These are phyloP conservation scores for Scaptomyza cyrtandrae DNA, from an alignment of 2,888 invertebrate genomes.

Conservation along the genomic window DNA sequence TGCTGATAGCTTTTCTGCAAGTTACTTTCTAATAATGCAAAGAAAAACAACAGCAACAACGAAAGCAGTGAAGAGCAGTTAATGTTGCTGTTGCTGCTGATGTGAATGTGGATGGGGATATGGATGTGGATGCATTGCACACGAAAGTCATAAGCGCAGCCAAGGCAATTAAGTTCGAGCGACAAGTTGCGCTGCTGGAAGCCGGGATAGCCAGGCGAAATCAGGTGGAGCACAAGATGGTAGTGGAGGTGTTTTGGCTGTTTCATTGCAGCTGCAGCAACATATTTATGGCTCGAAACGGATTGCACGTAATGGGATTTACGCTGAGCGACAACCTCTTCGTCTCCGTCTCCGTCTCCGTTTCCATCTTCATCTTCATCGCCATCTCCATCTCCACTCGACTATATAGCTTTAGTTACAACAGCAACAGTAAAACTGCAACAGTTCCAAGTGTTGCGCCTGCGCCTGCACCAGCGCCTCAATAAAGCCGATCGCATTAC, in stretches of 20 bases:
- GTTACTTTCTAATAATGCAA: conserved; percentile 75
- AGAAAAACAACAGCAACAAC: conserved; percentile 22
- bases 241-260: conserved; percentile 17
- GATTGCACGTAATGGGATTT: conserved; percentile 81
- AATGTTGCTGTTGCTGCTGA: conserved; percentile 35
- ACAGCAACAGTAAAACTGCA: conserved; percentile 17
- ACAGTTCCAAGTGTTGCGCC: conserved; percentile 36
- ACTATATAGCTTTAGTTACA: conserved; percentile 4
- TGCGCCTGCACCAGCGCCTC: conserved; percentile 62
- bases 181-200: conserved; percentile 78
- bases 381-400: neutral
- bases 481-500: conserved; percentile 81
- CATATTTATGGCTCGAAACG: conserved; percentile 81
- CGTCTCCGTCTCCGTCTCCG: conserved; percentile 5
- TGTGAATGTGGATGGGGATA: conserved; percentile 22
- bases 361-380: neutral
- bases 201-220: conserved; percentile 60
- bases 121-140: conserved; percentile 69
- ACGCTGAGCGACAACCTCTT: conserved; percentile 71
- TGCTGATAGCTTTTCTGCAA: conserved; percentile 70
- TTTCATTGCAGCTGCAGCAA: conserved; percentile 65
- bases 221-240: conserved; percentile 3
- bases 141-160: conserved; percentile 80
- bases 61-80: conserved; percentile 22
- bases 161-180: conserved; percentile 79